Evolutionary conservation across 1,140 invertebrate genomes (phyloP), one percentile per base, ranked within the genome.

Genomic region (Drosophila pruinosa): DNA sequence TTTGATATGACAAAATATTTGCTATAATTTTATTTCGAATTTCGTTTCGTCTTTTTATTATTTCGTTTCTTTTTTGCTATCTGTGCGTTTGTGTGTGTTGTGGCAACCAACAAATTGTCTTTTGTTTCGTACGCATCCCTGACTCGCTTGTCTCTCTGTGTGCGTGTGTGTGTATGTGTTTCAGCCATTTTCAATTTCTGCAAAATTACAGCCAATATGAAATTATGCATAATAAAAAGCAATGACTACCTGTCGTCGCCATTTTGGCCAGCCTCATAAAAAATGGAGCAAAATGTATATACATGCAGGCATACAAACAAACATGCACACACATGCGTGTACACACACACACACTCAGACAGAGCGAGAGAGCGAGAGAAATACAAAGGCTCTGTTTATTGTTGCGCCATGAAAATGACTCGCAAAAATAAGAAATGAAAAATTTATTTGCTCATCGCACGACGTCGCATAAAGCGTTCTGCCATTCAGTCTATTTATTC

Each of bases 221-320:
- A 86, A 86, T 86, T 86, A 86, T 86, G 81, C 81, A 86, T 88
- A 86, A 86, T 88, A 86, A 86, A 86, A 86, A 73, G 59, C 81
- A 88, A 86, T 86, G 82, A 86, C 81, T 88, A 86, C 82, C 81
- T 86, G 81, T 86, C 82, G 81, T 75, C 82, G 82, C 81, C 70
- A 85, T 79, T 80, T 78, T 72, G 50, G 54, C 36, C 52, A 10
- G 26, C 62, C 26, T 19, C 76, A 80, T 83, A 86, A 83, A 82
- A 83, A 79, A 85, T 79, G 75, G 64, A 83, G 76, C 78, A 78
- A 69, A 78, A 74, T 82, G 74, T 72, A 65, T 59, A 71, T 38
- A n/a, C 54, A 24, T 17, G 47, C 47, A 67, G 17, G 41, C 41
- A 36, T 0, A 10, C 15, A 36, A 2, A 50, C 57, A 53, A 62